phyloP scores from a whole-genome alignment of 2,888 invertebrate genomes.

The Zygothrica quintamaculata region DNA sequence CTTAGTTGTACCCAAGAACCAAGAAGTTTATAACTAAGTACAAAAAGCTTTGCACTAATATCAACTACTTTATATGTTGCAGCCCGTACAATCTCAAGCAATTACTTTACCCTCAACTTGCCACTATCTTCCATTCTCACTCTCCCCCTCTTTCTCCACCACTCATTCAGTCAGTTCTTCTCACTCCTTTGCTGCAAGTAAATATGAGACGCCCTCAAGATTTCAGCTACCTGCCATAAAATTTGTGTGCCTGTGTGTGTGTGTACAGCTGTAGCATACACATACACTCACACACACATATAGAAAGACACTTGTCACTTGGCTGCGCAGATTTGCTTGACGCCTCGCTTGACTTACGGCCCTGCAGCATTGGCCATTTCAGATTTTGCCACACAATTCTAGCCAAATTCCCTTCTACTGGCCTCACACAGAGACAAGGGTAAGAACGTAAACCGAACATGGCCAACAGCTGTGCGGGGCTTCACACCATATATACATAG shows the following conservation, averaged over 20 bases:
- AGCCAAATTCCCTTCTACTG: neutral
- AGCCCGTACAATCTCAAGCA: conserved; percentile 28
- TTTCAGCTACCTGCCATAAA: conserved; percentile 62
- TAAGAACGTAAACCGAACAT: conserved; percentile 59
- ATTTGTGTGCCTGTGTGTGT: too few species aligned
- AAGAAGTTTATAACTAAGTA: neutral
- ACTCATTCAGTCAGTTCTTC: conserved; percentile 33
- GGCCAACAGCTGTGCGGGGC: conserved; percentile 72
- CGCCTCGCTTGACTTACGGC: conserved; percentile 63
- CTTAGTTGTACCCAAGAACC: too few species aligned
- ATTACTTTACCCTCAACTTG: conserved; percentile 28
- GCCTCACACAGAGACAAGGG: conserved; percentile 44
- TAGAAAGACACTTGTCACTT: conserved; percentile 54
- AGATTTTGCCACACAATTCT: conserved; percentile 32
- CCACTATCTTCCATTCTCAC: neutral
- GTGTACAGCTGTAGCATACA: too few species aligned
- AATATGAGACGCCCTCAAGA: conserved; percentile 49
- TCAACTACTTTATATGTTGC: conserved; percentile 18
- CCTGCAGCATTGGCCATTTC: conserved; percentile 62
- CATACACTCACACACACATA: conserved; percentile 18
- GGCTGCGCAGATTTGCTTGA: conserved; percentile 70
- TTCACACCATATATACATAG: conserved; percentile 39
- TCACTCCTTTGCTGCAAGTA: conserved; percentile 20
- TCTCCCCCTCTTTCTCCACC: conserved; percentile 4
- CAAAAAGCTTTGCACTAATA: neutral